Percentiles rank a stretch among this genome's conserved stretches.
phyloP scores from a whole-genome alignment of 2,797 vertebrate genomes.

The Clarias laeviceps region DNA sequence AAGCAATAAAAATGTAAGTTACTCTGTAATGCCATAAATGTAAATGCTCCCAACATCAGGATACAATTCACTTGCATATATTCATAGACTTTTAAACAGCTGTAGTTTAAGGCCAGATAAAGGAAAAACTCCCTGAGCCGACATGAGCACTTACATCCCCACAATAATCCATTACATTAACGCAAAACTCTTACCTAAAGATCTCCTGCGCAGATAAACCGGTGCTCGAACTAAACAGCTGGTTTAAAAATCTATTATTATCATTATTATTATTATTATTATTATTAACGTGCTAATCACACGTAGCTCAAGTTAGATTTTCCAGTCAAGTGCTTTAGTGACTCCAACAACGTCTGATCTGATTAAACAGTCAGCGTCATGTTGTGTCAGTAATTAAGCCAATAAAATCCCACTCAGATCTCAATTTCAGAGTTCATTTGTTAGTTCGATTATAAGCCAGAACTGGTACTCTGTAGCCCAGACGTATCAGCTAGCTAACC shows the following conservation, averaged over 20 bases:
- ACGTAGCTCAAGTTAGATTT: background rate
- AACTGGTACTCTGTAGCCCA: background rate
- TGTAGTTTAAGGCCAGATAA: background rate
- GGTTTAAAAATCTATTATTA: background rate
- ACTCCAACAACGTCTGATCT: no score
- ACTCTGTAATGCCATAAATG: no score
- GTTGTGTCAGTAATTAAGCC: no score
- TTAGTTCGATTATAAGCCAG: background rate
- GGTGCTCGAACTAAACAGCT: background rate
- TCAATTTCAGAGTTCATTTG: conserved; percentile 27
- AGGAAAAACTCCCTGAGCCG: background rate
- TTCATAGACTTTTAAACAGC: background rate
- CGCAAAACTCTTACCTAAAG: background rate
- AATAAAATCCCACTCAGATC: background rate
- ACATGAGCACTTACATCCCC: background rate
- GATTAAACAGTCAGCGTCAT: background rate
- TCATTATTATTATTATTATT: no score
- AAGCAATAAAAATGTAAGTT: no score
- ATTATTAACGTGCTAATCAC: background rate
- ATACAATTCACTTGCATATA: no score
- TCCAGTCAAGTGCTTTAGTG: background rate
- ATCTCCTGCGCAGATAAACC: background rate
- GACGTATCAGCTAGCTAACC: background rate
- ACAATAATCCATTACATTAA: background rate
- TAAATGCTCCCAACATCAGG: no score